Evolutionary conservation across 1,140 invertebrate species (phyloP), one percentile per base, ranked within the genome.

Genomic region (Drosophila funebris): DNA sequence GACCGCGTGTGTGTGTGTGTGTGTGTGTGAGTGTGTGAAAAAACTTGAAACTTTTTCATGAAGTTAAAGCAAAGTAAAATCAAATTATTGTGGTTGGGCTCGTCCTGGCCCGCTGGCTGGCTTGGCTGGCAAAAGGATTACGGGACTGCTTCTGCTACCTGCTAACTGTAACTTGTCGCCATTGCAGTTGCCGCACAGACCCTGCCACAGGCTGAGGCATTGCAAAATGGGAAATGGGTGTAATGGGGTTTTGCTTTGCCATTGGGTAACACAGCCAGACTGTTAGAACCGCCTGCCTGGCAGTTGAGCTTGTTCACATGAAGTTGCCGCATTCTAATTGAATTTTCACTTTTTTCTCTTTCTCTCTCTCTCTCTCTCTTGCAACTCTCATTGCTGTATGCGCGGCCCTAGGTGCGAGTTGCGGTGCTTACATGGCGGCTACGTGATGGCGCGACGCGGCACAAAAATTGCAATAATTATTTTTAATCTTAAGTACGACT

Each of bases 1-100:
- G 54, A 39, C 61, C 29, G 33, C 43, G 11, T 73, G 29, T 50
- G 43, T 37, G 39, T 53, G 53, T 70, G 44, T 73, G 29, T 60
- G 48, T 41, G 33, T 53, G 57, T 70, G 39, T 67, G 68, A 58
- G 48, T 76, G 63, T 61, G 64, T 67, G 54, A 78, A 88, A 85
- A 88, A 89, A 89, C 76, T 83, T 79, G 68, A 83, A 89, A 83
- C 79, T 88, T 88, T 88, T 88, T 88, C 76, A 88, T 88, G 83
- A 89, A 88, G 83, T 88, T 88, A 89, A 88, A 88, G 83, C 83
- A 88, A 88, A 88, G 84, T 89, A 88, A 88, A 88, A 88, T 88
- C 83, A 88, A 88, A 88, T 88, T 88, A 88, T 88, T 88, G 83
- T 83, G 83, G 83, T 88, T 88, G 75, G 44, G 64, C 41, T 68